Evolutionary conservation across 1,140 invertebrate genomes (phyloP).

Genomic region (Ceratitis capitata): DNA sequence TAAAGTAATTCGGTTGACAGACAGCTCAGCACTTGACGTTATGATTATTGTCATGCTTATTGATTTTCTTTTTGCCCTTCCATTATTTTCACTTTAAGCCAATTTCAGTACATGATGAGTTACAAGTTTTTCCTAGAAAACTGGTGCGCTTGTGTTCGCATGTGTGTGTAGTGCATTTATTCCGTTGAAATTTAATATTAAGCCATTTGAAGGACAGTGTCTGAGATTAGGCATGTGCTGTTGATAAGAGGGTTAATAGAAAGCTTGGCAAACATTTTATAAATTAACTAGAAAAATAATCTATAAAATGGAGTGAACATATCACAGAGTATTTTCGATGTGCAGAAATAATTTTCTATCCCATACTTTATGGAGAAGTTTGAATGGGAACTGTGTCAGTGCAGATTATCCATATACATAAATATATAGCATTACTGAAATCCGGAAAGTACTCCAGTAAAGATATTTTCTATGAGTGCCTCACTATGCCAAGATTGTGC

Average conservation of each 20-base stretch:
- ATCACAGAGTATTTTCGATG: no score
- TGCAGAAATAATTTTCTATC: no score
- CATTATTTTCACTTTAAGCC: neutral
- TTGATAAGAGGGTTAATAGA: neutral
- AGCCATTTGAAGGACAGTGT: neutral
- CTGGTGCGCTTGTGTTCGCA: neutral
- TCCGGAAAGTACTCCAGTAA: no score
- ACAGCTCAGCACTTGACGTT: neutral
- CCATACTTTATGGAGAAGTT: no score
- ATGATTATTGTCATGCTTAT: neutral
- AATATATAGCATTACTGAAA: no score
- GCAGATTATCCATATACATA: no score
- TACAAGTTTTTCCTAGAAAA: neutral
- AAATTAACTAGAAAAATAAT: no score
- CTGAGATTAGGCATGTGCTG: neutral
- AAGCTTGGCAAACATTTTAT: neutral
- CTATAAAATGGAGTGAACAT: no score
- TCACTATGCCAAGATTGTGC: no score
- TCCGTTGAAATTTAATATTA: neutral
- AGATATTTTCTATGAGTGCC: no score
- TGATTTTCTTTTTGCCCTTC: neutral
- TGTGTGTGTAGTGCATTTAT: neutral
- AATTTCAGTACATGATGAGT: neutral
- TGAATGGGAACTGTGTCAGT: no score
- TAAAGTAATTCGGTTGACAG: conserved; percentile 11